Percentiles rank a stretch among this genome's conserved stretches.
phyloP scores from a whole-genome alignment of 2,113 vertebrate species.

The Megatriorchis doriae region DNA sequence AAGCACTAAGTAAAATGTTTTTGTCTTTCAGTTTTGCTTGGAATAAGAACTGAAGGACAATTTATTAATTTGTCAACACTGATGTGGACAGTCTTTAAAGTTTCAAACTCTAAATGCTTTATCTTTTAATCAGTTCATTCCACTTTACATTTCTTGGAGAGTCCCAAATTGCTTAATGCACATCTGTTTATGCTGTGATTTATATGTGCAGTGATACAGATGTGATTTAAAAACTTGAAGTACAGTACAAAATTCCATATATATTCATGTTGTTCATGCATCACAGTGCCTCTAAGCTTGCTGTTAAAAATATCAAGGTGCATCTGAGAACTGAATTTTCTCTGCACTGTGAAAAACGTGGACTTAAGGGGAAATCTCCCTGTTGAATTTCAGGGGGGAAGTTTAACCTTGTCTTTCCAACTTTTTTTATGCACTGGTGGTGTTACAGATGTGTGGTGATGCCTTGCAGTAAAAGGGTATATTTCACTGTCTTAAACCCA shows the following conservation, averaged over 20 bases:
- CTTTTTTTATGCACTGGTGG: neutral
- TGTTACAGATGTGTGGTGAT: neutral
- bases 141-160: neutral
- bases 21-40: neutral
- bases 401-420: neutral
- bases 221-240: neutral
- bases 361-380: neutral
- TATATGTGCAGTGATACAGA: neutral
- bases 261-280: neutral
- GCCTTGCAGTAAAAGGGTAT: neutral
- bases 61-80: neutral
- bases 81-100: neutral
- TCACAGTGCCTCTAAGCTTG: neutral
- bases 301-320: neutral
- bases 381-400: neutral
- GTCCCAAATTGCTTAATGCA: neutral
- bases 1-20: neutral
- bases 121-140: neutral
- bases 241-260: neutral
- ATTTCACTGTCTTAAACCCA: neutral
- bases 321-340: neutral
- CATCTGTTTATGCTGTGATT: neutral
- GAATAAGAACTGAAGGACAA: neutral
- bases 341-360: neutral
- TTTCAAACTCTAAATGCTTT: neutral